Base-by-base conservation (phyloP, 2,888 invertebrate genomes). In the Melinopterus prodromus region DNA sequence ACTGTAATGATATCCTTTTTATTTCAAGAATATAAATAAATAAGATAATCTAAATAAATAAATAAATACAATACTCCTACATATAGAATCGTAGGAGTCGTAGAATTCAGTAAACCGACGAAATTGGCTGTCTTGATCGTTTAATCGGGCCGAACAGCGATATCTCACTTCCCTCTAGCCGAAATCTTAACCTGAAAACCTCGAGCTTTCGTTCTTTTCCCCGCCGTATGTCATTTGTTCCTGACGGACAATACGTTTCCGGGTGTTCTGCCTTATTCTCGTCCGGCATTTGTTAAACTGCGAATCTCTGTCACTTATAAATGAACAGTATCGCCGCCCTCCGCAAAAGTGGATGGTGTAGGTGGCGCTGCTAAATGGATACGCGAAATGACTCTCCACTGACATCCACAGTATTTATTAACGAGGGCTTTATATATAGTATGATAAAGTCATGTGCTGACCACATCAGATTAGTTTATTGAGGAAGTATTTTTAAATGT, bases 181-280 rank as follows among this genome's bases (percentile, higher is more conserved):
- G 53, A 9, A 12, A 53, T 4, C 53, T n/a, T 53, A 53, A 53
- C 53, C 53, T 53, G 53, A 53, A 53, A 53, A 53, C 53, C 53
- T 53, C 9, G 12, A 53, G 53, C 5, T 53, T 53, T 53, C 53
- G 53, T 53, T 53, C 53, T 53, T 53, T 53, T 53, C 9, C 53
- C 53, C 53, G 53, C 53, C 53, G 53, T 53, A 53, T 53, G 53
- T 53, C 53, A 53, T 53, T 53, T 53, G 53, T 53, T 53, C 53
- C 53, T 26, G 53, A 6, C 53, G 12, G 1, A 53, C 53, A 53
- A 53, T 53, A 53, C 53, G 53, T 53, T 53, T 53, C 53, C 53
- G 53, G 53, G 7, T 12, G 7, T 12, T 53, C 53, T 53, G 53
- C 53, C 53, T 53, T 53, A 53, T 53, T 53, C 53, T 53, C 53